Evolutionary conservation across 2,797 vertebrate species (phyloP).

Genomic region (Acanthurus tractus): DNA sequence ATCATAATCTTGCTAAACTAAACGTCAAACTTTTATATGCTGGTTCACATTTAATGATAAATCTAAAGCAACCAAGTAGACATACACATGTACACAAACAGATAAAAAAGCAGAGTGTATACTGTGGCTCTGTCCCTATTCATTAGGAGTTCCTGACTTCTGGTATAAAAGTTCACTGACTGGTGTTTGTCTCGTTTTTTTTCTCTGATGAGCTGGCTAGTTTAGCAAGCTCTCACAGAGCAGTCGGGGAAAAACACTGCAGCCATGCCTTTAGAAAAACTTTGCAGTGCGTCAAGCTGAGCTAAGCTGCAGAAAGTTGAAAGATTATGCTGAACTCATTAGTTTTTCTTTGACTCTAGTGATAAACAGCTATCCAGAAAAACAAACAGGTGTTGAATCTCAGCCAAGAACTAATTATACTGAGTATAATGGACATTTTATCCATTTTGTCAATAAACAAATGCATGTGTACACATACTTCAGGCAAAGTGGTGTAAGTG

Average conservation of each 20-base stretch:
- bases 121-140: slow-evolving; percentile 28
- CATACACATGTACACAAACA: slow-evolving; percentile 31
- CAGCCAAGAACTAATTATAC: slow-evolving; percentile 36
- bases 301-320: slow-evolving; percentile 45
- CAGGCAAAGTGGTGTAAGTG: background rate
- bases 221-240: slow-evolving; percentile 57
- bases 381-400: slow-evolving; percentile 35
- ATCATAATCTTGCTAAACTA: slow-evolving; percentile 18
- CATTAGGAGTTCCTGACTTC: slow-evolving; percentile 60
- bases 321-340: slow-evolving; percentile 35
- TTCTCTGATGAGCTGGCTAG: slow-evolving; percentile 60
- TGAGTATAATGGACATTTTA: slow-evolving; percentile 6
- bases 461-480: slow-evolving; percentile 8
- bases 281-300: slow-evolving; percentile 33
- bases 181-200: slow-evolving; percentile 41
- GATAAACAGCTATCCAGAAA: slow-evolving; percentile 34
- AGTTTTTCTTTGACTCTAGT: slow-evolving; percentile 21
- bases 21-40: slow-evolving; percentile 27
- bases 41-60: slow-evolving; percentile 17
- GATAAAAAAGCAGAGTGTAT: slow-evolving; percentile 30
- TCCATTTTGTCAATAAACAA: slow-evolving; percentile 14
- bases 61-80: slow-evolving; percentile 25
- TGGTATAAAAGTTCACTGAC: slow-evolving; percentile 50
- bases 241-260: slow-evolving; percentile 48
- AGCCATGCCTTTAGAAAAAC: slow-evolving; percentile 46